Evolutionary conservation across 2,113 vertebrate species (phyloP).

Genomic region (Pterocles burchelli): DNA sequence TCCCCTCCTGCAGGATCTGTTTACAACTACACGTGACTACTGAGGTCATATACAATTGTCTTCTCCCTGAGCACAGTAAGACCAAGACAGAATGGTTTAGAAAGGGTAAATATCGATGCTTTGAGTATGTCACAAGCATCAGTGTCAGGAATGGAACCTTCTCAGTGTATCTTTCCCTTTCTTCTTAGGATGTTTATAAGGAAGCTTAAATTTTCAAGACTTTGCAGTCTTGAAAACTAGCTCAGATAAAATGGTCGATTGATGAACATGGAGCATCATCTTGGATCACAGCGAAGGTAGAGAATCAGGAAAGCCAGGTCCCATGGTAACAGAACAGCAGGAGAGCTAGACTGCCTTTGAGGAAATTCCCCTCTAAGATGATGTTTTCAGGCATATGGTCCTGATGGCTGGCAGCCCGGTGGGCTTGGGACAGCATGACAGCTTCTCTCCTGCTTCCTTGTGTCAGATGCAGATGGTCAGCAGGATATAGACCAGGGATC

Average conservation of each 20-base stretch:
- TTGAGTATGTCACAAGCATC: neutral
- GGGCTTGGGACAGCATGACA: neutral
- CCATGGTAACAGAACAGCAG: neutral
- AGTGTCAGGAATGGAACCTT: neutral
- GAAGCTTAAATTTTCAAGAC: neutral
- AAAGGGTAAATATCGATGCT: neutral
- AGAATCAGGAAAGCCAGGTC: neutral
- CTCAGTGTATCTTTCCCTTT: neutral
- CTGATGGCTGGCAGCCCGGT: neutral
- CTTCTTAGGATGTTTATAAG: neutral
- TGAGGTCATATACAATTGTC: neutral
- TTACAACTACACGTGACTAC: rapidly evolving
- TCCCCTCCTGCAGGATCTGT: neutral
- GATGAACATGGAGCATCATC: neutral
- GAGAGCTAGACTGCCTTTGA: neutral
- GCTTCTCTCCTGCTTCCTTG: neutral
- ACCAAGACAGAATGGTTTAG: neutral
- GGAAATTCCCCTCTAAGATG: neutral
- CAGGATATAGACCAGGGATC: neutral
- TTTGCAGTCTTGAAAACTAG: neutral
- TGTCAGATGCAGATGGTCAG: neutral
- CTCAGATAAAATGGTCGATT: neutral
- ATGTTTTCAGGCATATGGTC: neutral
- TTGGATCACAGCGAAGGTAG: neutral
- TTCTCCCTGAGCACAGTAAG: neutral